A percentile compares a stretch with the other conserved stretches of the same genome.
These are phyloP conservation scores for Isurus oxyrinchus DNA, from an alignment of 2,113 vertebrate species.

Conservation along the genomic window DNA sequence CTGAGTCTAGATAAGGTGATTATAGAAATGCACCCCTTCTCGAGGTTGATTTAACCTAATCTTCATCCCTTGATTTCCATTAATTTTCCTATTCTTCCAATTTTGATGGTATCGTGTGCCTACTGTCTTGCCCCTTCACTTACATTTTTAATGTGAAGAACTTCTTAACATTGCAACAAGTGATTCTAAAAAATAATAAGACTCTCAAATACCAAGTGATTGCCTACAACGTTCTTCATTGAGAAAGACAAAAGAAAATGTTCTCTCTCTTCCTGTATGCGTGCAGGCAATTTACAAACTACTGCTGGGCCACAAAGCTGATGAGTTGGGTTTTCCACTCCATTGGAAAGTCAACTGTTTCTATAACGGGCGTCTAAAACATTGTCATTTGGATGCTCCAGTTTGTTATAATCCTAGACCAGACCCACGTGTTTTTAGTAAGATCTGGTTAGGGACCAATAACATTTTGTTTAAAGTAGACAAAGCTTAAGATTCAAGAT, in stretches of 20 bases:
- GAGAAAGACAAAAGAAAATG: background rate
- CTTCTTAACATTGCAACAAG: background rate
- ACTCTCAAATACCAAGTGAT: background rate
- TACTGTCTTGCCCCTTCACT: background rate
- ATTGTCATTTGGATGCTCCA: background rate
- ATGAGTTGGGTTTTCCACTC: background rate
- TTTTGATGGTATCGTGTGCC: background rate
- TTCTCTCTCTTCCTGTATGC: background rate
- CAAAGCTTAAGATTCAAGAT: too few species aligned
- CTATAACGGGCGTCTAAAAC: background rate
- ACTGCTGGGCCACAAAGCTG: background rate
- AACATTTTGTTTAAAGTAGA: too few species aligned
- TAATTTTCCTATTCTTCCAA: background rate
- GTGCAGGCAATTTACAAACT: background rate
- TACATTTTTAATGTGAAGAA: background rate
- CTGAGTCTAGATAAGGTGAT: background rate
- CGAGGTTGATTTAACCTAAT: background rate
- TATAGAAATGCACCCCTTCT: background rate
- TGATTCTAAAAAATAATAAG: background rate
- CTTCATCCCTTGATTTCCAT: background rate
- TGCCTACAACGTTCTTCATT: background rate
- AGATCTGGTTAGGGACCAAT: too few species aligned
- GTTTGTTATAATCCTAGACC: too few species aligned
- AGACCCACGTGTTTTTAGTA: too few species aligned
- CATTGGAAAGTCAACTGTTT: background rate